Evolutionary conservation across 1,140 invertebrate species (phyloP).

Genomic region (Pissodes strobi): DNA sequence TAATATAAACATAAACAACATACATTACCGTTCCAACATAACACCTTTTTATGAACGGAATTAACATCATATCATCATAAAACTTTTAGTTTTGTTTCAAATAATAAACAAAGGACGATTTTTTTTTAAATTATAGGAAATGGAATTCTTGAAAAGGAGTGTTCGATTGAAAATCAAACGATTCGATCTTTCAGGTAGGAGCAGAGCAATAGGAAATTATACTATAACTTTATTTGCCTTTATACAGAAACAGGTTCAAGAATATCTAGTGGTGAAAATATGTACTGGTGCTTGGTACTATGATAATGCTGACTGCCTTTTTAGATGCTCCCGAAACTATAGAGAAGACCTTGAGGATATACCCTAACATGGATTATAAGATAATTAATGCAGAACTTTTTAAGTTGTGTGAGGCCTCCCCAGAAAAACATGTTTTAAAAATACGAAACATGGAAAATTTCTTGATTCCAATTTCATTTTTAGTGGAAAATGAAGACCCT

Average conservation of each 20-base stretch:
- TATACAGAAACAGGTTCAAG: not conserved
- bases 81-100: too few species aligned
- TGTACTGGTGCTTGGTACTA: not conserved
- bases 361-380: constrained; percentile 44
- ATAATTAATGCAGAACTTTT: constrained; percentile 44
- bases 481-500: constrained; percentile 38
- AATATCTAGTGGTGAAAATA: not conserved
- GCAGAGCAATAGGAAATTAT: constrained; percentile 7
- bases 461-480: constrained; percentile 49
- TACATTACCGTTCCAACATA: too few species aligned
- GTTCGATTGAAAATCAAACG: constrained; percentile 42
- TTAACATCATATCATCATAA: too few species aligned
- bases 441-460: constrained; percentile 47
- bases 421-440: constrained; percentile 52
- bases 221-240: constrained; percentile 19
- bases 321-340: constrained; percentile 39
- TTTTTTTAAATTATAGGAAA: constrained; percentile 9
- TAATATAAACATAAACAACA: too few species aligned
- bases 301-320: not conserved
- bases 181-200: constrained; percentile 46
- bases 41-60: too few species aligned
- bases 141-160: constrained; percentile 17
- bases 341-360: constrained; percentile 41
- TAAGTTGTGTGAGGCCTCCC: constrained; percentile 42
- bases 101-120: too few species aligned